phyloP scores from a whole-genome alignment of 2,113 vertebrate species.

The Lycaon pictus region DNA sequence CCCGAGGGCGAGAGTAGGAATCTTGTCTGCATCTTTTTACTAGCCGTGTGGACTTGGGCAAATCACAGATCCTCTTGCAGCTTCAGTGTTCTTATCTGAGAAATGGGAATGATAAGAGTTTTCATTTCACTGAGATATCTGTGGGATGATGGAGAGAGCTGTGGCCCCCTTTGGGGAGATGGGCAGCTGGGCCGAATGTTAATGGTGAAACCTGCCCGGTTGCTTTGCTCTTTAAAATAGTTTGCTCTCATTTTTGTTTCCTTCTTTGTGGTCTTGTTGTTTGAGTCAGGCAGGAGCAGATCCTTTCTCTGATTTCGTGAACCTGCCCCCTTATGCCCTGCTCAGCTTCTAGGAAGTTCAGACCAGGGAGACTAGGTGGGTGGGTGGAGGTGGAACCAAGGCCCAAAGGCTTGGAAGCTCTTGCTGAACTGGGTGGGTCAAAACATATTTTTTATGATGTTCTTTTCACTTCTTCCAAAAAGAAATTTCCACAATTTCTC shows the following conservation, averaged over 20 bases:
- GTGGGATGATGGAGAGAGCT: not conserved
- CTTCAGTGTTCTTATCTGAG: slow-evolving; percentile 22
- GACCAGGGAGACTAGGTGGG: not conserved
- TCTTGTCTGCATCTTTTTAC: not conserved
- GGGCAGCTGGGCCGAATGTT: not conserved
- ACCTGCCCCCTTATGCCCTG: not conserved
- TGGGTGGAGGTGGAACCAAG: not conserved
- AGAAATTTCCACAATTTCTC: not conserved
- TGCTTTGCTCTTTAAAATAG: not conserved
- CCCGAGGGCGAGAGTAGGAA: not conserved
- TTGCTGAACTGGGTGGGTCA: not conserved
- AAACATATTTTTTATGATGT: not conserved
- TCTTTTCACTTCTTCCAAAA: slow-evolving; percentile 7
- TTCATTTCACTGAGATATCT: not conserved
- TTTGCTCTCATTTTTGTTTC: slow-evolving; percentile 8
- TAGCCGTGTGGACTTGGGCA: not conserved
- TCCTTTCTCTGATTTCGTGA: not conserved
- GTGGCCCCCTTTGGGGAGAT: not conserved
- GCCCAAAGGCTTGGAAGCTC: not conserved
- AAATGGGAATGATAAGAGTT: not conserved
- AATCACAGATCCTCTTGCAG: not conserved
- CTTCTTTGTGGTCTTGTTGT: not conserved
- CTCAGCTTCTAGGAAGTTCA: not conserved
- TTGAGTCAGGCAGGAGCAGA: not conserved
- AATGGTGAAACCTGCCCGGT: not conserved